A percentile compares a stretch with the other conserved stretches of the same genome.
These are phyloP conservation scores for Sesia apiformis DNA, from an alignment of 2,888 invertebrate genomes.

Conservation along the genomic window DNA sequence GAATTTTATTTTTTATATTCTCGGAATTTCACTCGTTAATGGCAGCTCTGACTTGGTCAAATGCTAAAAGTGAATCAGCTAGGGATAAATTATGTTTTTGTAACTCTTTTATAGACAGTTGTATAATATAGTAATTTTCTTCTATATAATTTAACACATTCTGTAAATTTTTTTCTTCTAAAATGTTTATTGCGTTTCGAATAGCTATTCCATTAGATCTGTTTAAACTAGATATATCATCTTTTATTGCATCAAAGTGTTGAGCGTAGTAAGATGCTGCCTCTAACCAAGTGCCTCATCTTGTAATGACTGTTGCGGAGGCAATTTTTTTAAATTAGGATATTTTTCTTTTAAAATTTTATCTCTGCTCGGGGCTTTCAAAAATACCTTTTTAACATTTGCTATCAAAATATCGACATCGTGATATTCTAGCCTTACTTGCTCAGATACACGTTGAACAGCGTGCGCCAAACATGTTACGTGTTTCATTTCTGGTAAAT, in stretches of 20 bases:
- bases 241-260: no score
- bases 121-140: no score
- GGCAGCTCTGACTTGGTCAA: not conserved
- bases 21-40: not conserved
- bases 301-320: no score
- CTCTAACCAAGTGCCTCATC: no score
- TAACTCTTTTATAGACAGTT: no score
- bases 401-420: conserved; percentile 7
- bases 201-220: no score
- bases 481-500: conserved; percentile 6
- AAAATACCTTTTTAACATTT: conserved; percentile 9
- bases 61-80: not conserved
- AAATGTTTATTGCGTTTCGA: no score
- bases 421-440: conserved; percentile 2
- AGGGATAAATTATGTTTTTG: not conserved
- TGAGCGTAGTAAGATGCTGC: no score
- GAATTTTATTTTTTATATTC: not conserved
- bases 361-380: conserved; percentile 5
- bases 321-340: no score
- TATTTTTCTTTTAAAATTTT: conserved; percentile 5
- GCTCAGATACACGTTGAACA: conserved; percentile 4
- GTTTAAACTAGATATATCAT: no score
- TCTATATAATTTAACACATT: no score
- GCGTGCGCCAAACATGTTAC: conserved; percentile 9
- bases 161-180: no score